A percentile compares a stretch with the other conserved stretches of the same genome.
phyloP scores from a whole-genome alignment of 2,797 vertebrate genomes.

The Melanogrammus aeglefinus region DNA sequence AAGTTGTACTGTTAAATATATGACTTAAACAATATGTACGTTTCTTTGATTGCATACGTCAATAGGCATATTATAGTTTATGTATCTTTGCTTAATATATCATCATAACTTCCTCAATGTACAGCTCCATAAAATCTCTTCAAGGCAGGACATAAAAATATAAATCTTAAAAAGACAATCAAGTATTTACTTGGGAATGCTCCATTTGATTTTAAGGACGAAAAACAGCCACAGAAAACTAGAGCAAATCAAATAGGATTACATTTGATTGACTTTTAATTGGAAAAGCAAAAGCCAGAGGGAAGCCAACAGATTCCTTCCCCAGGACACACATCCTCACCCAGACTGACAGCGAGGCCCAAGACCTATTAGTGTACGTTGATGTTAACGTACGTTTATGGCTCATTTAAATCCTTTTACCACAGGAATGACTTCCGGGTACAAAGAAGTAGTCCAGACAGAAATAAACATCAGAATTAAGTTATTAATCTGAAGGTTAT shows the following conservation, averaged over 20 bases:
- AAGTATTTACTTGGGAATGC: constrained; percentile 2
- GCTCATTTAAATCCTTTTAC: too few species aligned
- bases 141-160: constrained; percentile 48
- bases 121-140: constrained; percentile 45
- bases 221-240: not conserved
- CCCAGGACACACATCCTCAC: not conserved
- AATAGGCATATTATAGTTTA: constrained; percentile 18
- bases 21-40: not conserved
- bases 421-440: too few species aligned
- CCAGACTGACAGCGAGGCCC: too few species aligned
- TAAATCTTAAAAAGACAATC: constrained; percentile 37
- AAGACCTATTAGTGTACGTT: too few species aligned
- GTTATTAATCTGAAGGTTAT: not conserved
- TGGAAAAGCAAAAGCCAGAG: too few species aligned
- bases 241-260: not conserved
- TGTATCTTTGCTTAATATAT: constrained; percentile 49
- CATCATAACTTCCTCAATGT: constrained; percentile 23
- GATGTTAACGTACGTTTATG: too few species aligned
- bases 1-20: not conserved
- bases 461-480: not conserved
- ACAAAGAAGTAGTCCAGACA: too few species aligned
- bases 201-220: not conserved
- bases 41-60: not conserved
- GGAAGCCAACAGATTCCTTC: too few species aligned
- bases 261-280: not conserved